Percentiles rank a stretch among this genome's conserved stretches.
Evolutionary conservation across 2,888 invertebrate species (phyloP).

Genomic region (Choristoneura rosaceana): DNA sequence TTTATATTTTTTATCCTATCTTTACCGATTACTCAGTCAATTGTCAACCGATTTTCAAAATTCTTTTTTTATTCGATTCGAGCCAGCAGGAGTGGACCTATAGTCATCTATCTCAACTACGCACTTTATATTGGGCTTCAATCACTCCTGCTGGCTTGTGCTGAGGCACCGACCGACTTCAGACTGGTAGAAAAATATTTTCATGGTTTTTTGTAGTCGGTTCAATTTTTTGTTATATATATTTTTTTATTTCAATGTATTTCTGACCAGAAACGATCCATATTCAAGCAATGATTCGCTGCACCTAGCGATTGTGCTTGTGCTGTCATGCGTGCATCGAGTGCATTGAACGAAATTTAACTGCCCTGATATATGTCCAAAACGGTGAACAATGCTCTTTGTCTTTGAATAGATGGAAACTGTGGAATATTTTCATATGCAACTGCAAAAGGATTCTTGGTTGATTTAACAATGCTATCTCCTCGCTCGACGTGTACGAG

Average conservation of each 20-base stretch:
- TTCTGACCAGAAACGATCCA: neutral
- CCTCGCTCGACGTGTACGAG: neutral
- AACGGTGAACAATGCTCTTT: constrained; percentile 18
- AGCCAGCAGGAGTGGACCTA: too few relatives aligned
- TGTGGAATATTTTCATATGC: constrained; percentile 1
- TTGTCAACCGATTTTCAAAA: too few relatives aligned
- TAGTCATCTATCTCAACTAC: too few relatives aligned
- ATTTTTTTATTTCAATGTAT: neutral
- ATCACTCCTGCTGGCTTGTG: too few relatives aligned
- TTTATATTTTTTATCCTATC: too few relatives aligned
- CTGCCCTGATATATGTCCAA: constrained; percentile 17
- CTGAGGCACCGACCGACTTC: too few relatives aligned
- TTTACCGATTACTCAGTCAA: too few relatives aligned
- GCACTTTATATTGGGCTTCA: too few relatives aligned
- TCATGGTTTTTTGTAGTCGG: too few relatives aligned
- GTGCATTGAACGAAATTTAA: constrained; percentile 46
- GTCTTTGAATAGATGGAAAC: constrained; percentile 2
- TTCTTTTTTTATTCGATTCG: too few relatives aligned
- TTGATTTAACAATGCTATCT: neutral
- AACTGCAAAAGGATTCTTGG: neutral
- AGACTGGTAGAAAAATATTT: too few relatives aligned
- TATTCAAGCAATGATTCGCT: constrained; percentile 41
- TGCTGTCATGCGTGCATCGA: constrained; percentile 51
- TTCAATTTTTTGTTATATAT: too few relatives aligned
- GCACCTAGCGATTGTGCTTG: constrained; percentile 48